Percentiles rank a stretch among this genome's conserved stretches.
These are phyloP conservation scores for Ailurus styani DNA, from an alignment of 2,113 vertebrate genomes.

Conservation along the genomic window DNA sequence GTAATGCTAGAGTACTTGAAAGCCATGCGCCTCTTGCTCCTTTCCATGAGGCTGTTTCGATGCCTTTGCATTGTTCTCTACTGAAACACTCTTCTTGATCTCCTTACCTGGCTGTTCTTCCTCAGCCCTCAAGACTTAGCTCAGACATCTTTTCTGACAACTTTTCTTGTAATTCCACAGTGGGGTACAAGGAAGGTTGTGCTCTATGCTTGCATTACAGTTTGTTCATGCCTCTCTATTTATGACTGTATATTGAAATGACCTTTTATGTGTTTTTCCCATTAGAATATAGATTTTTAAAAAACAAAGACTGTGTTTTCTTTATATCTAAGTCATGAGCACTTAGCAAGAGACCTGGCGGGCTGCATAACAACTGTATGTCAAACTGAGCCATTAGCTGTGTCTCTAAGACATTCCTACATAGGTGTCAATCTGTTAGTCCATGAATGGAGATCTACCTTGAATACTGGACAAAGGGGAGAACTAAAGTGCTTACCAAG, in stretches of 20 bases:
- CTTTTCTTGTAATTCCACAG: not conserved
- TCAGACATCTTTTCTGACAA: not conserved
- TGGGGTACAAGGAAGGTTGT: not conserved
- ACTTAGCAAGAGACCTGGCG: not conserved
- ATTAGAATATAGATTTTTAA: not conserved
- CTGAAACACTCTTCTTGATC: not conserved
- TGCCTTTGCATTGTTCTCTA: not conserved
- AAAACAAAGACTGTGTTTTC: not conserved
- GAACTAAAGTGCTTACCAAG: not conserved
- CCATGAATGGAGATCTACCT: not conserved
- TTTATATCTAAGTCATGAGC: not conserved
- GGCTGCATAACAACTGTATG: not conserved
- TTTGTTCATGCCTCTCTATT: not conserved
- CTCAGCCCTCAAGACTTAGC: not conserved
- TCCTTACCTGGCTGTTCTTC: not conserved
- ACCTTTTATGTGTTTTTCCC: not conserved
- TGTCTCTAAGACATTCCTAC: not conserved
- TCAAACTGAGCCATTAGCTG: not conserved
- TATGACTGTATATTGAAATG: not conserved
- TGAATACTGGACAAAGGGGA: not conserved
- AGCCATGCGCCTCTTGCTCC: accelerated
- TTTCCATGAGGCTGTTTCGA: not conserved
- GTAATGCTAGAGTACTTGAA: not conserved
- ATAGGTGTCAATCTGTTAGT: not conserved
- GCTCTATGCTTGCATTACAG: not conserved